Base-by-base conservation (phyloP, 2,797 vertebrate species). In the Gobio occitaniae region DNA sequence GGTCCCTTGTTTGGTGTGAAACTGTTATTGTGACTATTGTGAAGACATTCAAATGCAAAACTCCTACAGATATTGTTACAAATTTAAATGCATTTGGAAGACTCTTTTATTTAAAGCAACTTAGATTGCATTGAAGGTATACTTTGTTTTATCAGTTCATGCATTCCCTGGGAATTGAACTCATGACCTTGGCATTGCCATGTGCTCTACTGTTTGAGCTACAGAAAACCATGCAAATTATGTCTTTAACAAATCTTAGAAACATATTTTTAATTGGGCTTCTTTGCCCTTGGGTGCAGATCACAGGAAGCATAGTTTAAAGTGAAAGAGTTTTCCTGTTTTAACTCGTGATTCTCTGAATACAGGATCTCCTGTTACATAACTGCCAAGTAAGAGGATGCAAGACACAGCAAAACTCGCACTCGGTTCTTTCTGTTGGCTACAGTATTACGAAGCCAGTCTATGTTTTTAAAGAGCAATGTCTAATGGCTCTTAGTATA, bases 341-440 rank as follows among this genome's bases (percentile, higher is more conserved):
- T 21, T 50, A 63, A 56, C 50, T 38, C 32, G 2, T 5, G 19
- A 61, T 61, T 48, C 80, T 48, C 38, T 72, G 54, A 75, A 66
- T 52, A 75, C 81, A 83, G 81, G 59, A 83, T 75, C 69, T 61
- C n/a, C 54, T 48, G 44, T 83, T 65, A 66, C 7, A 16, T 82
- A 82, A 82, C 12, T 59, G 48, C 29, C 56, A 63, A 71, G 50
- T 61, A 36, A 82, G 41, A 76, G 59, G 17, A 48, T 8, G 5
- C 21, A 6, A 41, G 48, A 70, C 19, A 52, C 10, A 4, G 48
- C 25, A 29, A 84, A 68, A 77, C 63, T 38, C 47, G 2, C 6
- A 41, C 21, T 52, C 47, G 4, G 36, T 29, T 44, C 65, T 78
- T 44, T 47, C 21, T 74, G 10, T 83, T 29, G 25, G 70, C 44